phyloP scores from a whole-genome alignment of 2,113 vertebrate species.

The Fregetta grallaria region DNA sequence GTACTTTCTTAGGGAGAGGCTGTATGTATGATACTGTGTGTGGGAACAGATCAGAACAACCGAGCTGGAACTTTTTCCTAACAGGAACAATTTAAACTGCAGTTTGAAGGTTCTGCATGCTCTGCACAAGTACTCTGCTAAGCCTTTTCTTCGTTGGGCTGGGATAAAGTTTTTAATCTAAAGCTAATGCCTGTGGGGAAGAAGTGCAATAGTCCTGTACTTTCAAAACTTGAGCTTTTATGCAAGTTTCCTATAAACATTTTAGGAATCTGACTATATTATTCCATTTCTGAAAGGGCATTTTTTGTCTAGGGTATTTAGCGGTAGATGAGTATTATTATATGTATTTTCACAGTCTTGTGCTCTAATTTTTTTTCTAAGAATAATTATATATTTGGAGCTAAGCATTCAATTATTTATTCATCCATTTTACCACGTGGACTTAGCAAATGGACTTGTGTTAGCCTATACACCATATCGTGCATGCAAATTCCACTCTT shows the following conservation, averaged over 20 bases:
- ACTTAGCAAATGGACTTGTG: slow-evolving; percentile 47
- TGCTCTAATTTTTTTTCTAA: slow-evolving; percentile 22
- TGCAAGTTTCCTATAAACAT: slow-evolving; percentile 10
- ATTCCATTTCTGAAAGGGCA: not conserved
- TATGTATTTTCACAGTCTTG: slow-evolving; percentile 17
- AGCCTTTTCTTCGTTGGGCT: not conserved
- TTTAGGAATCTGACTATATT: not conserved
- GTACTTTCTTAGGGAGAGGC: not conserved
- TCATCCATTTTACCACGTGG: slow-evolving; percentile 50
- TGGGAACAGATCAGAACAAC: slow-evolving; percentile 25
- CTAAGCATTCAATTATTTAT: slow-evolving; percentile 59
- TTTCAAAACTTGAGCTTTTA: not conserved
- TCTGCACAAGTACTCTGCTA: not conserved
- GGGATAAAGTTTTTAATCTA: not conserved
- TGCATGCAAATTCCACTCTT: slow-evolving; percentile 58
- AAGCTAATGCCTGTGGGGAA: not conserved
- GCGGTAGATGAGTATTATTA: slow-evolving; percentile 48
- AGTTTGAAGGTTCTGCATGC: not conserved
- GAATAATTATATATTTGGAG: slow-evolving; percentile 58
- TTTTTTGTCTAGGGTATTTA: slow-evolving; percentile 31
- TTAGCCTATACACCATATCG: slow-evolving; percentile 37
- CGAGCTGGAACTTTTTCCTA: not conserved
- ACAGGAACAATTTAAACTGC: not conserved
- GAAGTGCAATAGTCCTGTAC: not conserved
- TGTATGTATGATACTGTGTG: not conserved